These are phyloP conservation scores for Acestrorhynchus altus DNA, from an alignment of 2,797 vertebrate genomes.

Conservation along the genomic window DNA sequence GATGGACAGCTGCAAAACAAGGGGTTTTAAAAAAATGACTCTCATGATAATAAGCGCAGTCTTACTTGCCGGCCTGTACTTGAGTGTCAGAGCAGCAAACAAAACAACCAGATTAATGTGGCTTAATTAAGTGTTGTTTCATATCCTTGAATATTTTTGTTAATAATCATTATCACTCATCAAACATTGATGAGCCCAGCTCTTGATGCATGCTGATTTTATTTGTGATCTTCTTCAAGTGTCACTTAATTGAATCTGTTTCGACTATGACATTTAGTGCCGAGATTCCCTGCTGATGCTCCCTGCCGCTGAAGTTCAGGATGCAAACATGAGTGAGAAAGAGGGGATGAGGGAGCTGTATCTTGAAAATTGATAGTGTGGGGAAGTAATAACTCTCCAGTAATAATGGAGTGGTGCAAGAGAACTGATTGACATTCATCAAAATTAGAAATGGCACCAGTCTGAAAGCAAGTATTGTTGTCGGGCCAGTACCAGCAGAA, in stretches of 20 bases:
- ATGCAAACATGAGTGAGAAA: conserved; percentile 32
- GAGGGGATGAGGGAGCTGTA: neutral
- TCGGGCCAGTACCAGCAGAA: neutral
- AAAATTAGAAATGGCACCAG: neutral
- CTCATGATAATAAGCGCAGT: conserved; percentile 14
- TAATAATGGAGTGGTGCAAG: too few relatives aligned
- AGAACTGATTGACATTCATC: too few relatives aligned
- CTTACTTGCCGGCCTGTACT: neutral
- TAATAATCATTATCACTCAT: conserved; percentile 27
- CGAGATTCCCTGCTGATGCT: conserved; percentile 37
- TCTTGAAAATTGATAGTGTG: neutral
- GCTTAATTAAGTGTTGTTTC: conserved; percentile 23
- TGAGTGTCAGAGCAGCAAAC: conserved; percentile 22
- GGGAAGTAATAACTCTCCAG: neutral
- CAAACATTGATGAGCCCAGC: conserved; percentile 34
- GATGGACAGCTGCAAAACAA: neutral
- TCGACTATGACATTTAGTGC: conserved; percentile 52
- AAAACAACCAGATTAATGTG: conserved; percentile 33
- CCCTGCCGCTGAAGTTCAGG: conserved; percentile 3
- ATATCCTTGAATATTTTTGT: conserved; percentile 28
- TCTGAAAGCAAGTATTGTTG: neutral
- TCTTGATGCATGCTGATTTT: conserved; percentile 29
- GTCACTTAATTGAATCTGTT: conserved; percentile 44
- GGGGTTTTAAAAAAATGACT: neutral
- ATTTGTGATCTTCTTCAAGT: conserved; percentile 48